Base-by-base conservation (phyloP, 1,140 invertebrate species). In the Drosophila busckii region DNA sequence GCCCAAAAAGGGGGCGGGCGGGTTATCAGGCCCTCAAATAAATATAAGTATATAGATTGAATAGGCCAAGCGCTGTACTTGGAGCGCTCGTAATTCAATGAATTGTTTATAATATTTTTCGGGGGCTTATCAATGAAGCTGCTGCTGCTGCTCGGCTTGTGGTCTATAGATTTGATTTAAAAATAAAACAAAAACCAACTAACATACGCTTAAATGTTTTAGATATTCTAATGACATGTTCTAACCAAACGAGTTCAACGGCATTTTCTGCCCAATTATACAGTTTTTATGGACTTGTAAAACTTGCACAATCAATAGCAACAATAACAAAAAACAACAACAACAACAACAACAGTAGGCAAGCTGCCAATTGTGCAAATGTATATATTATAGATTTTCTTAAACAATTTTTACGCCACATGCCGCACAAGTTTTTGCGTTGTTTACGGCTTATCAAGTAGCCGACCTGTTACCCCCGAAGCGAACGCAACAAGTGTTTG, bases 191-290 rank as follows among this genome's bases (percentile, higher is more conserved):
- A 32, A 49, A 42, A 16, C 25, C 8, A 50, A 32, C 9, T 3
- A 10, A 46, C 40, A 40, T 10, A 32, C n/a, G 25, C 46, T 38
- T 32, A 23, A 20, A 46, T 56, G 68, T 58, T 69, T 64, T 69
- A 42, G 44, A 10, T 48, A 70, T 41, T 64, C 31, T 38, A 56
- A 50, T 61, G 59, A 78, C 73, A 80, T 20, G 69, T 73, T 78
- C 73, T 69, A 29, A 53, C 73, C 68, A 80, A 78, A 78, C 73
- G 49, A 65, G 73, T 78, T 80, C 64, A 78, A 82, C 73, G 75
- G 73, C 73, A 78, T 80, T 78, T n/a, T 80, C 68, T 56, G 41
- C 49, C 37, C 75, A 78, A 80, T 80, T 78, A 80, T 80, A 29
- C n/a, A 41, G n/a, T 22, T 35, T 35, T 32, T 34, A 3, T 20